Percentiles rank a stretch among this genome's conserved stretches.
Evolutionary conservation across 1,140 invertebrate species (phyloP).

Genomic region (Drosophila serrata): DNA sequence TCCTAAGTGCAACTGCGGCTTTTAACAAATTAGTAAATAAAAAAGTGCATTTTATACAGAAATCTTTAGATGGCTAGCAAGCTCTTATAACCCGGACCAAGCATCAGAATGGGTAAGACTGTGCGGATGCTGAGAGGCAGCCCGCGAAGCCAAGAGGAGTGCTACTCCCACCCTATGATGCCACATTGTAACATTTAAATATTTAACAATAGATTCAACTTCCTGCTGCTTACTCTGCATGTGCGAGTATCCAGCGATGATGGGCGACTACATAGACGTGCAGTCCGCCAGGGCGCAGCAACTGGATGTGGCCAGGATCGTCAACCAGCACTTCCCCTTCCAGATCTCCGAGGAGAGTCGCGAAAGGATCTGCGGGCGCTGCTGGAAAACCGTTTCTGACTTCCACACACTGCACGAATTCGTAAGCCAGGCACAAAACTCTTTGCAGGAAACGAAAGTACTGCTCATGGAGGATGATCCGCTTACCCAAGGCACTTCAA

Average conservation of each 20-base stretch:
- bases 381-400: constrained; percentile 70
- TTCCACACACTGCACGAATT: constrained; percentile 75
- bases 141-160: not conserved
- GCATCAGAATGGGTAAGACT: constrained; percentile 36
- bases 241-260: constrained; percentile 52
- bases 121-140: not conserved
- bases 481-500: constrained; percentile 44
- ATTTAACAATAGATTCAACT: constrained; percentile 11
- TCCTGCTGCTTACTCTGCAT: constrained; percentile 62
- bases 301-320: constrained; percentile 55
- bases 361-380: constrained; percentile 60
- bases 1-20: constrained; percentile 35
- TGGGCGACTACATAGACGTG: constrained; percentile 51
- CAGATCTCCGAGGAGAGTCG: constrained; percentile 34
- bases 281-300: constrained; percentile 41
- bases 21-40: constrained; percentile 51
- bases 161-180: constrained; percentile 1
- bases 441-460: constrained; percentile 59
- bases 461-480: constrained; percentile 68
- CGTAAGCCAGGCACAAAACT: constrained; percentile 67
- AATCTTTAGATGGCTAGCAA: constrained; percentile 28
- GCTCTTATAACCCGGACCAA: constrained; percentile 4
- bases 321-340: constrained; percentile 62
- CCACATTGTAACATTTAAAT: constrained; percentile 4
- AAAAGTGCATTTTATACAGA: constrained; percentile 13